A percentile compares a stretch with the other conserved stretches of the same genome.
These are phyloP conservation scores for Idaea biselata DNA, from an alignment of 2,888 invertebrate genomes.

Conservation along the genomic window DNA sequence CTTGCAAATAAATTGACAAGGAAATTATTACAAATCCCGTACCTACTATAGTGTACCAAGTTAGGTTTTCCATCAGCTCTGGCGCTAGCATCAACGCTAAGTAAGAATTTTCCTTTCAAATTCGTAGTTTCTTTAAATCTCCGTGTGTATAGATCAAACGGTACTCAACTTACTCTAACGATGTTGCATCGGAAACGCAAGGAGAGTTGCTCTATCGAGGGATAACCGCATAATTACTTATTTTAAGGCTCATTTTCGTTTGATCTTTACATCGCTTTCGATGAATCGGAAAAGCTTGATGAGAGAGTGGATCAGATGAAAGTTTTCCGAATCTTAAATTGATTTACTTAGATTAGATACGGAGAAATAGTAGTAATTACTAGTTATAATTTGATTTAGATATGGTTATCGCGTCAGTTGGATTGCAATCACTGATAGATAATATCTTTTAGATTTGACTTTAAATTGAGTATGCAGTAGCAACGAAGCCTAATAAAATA, in stretches of 20 bases:
- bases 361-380: not conserved
- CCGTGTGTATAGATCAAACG: not conserved
- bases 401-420: not conserved
- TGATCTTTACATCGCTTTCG: no score
- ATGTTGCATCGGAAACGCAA: not conserved
- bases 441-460: no score
- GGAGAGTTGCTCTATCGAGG: not conserved
- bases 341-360: not conserved
- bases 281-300: not conserved
- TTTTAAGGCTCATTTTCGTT: no score
- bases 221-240: not conserved
- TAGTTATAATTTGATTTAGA: not conserved
- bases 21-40: not conserved
- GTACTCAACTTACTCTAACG: not conserved
- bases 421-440: not conserved
- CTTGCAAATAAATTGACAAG: not conserved
- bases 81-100: not conserved
- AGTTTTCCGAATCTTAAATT: not conserved
- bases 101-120: not conserved
- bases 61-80: not conserved
- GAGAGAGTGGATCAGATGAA: not conserved
- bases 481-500: no score
- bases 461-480: no score
- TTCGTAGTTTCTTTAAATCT: not conserved
- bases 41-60: not conserved